These are phyloP conservation scores for Anabas testudineus DNA, from an alignment of 2,797 vertebrate genomes.

Conservation along the genomic window DNA sequence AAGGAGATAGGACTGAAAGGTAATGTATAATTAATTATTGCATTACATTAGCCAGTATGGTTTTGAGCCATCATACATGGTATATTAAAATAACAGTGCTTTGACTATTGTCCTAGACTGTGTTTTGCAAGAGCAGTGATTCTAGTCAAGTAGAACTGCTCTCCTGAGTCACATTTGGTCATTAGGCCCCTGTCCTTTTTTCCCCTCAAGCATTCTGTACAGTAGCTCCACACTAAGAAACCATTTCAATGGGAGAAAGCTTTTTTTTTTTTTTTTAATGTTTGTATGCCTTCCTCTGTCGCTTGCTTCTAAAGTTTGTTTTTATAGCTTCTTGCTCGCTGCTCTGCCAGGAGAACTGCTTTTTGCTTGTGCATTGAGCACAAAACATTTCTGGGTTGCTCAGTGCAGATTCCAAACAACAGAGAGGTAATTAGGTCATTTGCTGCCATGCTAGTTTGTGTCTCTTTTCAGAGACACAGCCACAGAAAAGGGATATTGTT, in stretches of 20 bases:
- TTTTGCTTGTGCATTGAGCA: slow-evolving; percentile 10
- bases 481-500: slow-evolving; percentile 32
- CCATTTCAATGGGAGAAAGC: slow-evolving; percentile 15
- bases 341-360: slow-evolving; percentile 13
- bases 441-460: slow-evolving; percentile 40
- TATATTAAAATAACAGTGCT: not conserved
- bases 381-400: slow-evolving; percentile 32
- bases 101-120: not conserved
- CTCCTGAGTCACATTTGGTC: slow-evolving; percentile 23
- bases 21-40: no score
- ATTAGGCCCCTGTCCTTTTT: slow-evolving; percentile 10
- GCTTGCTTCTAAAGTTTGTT: slow-evolving; percentile 25
- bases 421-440: slow-evolving; percentile 59
- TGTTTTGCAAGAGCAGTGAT: slow-evolving; percentile 3
- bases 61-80: no score
- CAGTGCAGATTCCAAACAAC: slow-evolving; percentile 25
- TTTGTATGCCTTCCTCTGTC: not conserved
- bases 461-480: slow-evolving; percentile 29
- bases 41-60: no score
- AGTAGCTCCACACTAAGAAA: slow-evolving; percentile 22
- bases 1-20: no score
- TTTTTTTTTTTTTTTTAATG: no score
- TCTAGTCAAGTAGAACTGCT: slow-evolving; percentile 1
- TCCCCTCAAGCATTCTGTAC: not conserved
- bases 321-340: slow-evolving; percentile 24